Conservation (phyloP, 2,888 invertebrate genomes). For the Hemithea aestivaria region DNA sequence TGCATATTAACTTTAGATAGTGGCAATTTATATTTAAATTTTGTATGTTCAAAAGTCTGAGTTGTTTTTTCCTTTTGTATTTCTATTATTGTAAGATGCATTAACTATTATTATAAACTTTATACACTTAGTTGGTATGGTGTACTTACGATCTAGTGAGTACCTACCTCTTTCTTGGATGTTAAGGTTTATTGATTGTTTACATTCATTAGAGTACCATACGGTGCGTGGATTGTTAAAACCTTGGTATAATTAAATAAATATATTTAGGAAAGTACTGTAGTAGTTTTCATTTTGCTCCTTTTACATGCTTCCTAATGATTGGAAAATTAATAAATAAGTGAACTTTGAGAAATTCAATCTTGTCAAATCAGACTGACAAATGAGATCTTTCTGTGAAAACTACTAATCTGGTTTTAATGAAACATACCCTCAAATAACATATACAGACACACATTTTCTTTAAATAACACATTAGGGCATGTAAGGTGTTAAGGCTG, state of each 20-base stretch:
- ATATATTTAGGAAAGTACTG: slow-evolving; percentile 46
- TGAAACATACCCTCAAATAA: no score
- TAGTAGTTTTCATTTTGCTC: slow-evolving; percentile 25
- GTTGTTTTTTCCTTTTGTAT: slow-evolving; percentile 31
- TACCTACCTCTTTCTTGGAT: slow-evolving; percentile 48
- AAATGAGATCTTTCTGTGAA: no score
- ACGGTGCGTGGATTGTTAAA: slow-evolving; percentile 62
- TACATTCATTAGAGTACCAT: slow-evolving; percentile 51
- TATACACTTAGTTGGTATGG: slow-evolving; percentile 38
- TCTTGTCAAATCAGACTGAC: no score
- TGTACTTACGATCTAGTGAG: slow-evolving; percentile 47
- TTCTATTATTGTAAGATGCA: slow-evolving; percentile 27
- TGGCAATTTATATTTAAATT: slow-evolving; percentile 23
- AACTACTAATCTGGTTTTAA: no score
- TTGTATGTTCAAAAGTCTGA: slow-evolving; percentile 31
- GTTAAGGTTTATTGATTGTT: slow-evolving; percentile 30
- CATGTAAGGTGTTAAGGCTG: no score
- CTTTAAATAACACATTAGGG: no score
- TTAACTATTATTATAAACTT: slow-evolving; percentile 27
- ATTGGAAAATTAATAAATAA: no score
- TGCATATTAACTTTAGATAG: slow-evolving; percentile 6
- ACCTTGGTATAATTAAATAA: slow-evolving; percentile 59
- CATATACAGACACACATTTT: no score
- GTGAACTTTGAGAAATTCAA: no score
- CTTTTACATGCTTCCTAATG: no score